phyloP scores from a whole-genome alignment of 2,113 vertebrate genomes.

The Charina bottae region DNA sequence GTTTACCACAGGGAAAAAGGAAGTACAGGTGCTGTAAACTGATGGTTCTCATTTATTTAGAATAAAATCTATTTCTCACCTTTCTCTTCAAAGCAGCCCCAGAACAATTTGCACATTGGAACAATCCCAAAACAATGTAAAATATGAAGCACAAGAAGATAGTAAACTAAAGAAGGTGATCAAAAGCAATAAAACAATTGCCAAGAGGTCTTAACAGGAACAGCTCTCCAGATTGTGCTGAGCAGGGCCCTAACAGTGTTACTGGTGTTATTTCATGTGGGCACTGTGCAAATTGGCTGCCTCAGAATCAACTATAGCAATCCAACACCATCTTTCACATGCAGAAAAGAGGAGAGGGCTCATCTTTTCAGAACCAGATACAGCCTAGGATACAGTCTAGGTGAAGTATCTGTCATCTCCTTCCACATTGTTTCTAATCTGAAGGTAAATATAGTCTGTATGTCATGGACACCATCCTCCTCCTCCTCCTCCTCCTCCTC shows the following conservation, averaged over 20 bases:
- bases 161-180: not conserved
- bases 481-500: too few species aligned
- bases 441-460: too few species aligned
- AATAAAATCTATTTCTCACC: slow-evolving; percentile 2
- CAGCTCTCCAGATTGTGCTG: not conserved
- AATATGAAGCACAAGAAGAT: not conserved
- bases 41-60: not conserved
- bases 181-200: not conserved
- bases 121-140: not conserved
- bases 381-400: not conserved
- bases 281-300: not conserved
- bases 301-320: not conserved
- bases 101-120: not conserved
- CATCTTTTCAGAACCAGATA: not conserved
- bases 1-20: not conserved
- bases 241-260: not conserved
- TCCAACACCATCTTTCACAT: not conserved
- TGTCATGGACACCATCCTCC: too few species aligned
- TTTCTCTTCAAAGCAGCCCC: not conserved
- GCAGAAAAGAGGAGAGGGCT: not conserved
- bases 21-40: not conserved
- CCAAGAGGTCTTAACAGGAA: not conserved
- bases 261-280: not conserved
- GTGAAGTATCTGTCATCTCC: not conserved
- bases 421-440: too few species aligned